These are phyloP conservation scores for Neosilurus mollespiculum DNA, from an alignment of 2,797 vertebrate species.

Conservation along the genomic window DNA sequence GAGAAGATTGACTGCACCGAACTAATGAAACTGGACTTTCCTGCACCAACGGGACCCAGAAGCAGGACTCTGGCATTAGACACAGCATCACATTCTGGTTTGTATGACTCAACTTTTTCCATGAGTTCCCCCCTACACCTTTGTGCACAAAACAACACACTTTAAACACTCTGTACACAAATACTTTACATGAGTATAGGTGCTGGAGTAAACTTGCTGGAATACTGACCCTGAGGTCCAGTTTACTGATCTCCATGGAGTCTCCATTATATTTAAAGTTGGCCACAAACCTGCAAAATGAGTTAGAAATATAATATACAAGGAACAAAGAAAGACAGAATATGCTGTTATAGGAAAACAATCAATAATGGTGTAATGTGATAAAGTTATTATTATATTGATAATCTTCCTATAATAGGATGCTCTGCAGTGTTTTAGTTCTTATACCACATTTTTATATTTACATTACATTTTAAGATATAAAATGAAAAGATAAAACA, in stretches of 20 bases:
- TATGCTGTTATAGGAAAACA: not conserved
- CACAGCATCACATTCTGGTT: constrained; percentile 46
- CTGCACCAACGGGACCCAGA: constrained; percentile 68
- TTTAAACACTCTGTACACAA: not conserved
- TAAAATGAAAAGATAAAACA: too few species aligned
- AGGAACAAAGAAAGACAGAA: not conserved
- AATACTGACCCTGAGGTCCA: constrained; percentile 69
- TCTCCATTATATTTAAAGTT: not conserved
- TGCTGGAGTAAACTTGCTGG: not conserved
- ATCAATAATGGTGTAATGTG: not conserved
- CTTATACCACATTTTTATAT: not conserved
- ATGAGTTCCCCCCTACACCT: constrained; percentile 63
- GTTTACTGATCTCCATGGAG: constrained; percentile 60
- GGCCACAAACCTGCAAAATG: not conserved
- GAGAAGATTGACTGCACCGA: constrained; percentile 72
- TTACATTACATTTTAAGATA: too few species aligned
- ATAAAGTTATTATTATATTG: not conserved
- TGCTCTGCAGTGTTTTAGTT: not conserved
- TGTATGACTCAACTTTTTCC: constrained; percentile 62
- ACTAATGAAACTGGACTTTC: constrained; percentile 77
- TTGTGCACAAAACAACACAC: not conserved
- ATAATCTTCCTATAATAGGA: not conserved
- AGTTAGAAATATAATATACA: not conserved
- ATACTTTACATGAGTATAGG: not conserved
- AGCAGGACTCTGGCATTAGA: constrained; percentile 67